A percentile compares a stretch with the other conserved stretches of the same genome.
These are phyloP conservation scores for Ptychoptera albimana DNA, from an alignment of 2,888 invertebrate species.

Conservation along the genomic window DNA sequence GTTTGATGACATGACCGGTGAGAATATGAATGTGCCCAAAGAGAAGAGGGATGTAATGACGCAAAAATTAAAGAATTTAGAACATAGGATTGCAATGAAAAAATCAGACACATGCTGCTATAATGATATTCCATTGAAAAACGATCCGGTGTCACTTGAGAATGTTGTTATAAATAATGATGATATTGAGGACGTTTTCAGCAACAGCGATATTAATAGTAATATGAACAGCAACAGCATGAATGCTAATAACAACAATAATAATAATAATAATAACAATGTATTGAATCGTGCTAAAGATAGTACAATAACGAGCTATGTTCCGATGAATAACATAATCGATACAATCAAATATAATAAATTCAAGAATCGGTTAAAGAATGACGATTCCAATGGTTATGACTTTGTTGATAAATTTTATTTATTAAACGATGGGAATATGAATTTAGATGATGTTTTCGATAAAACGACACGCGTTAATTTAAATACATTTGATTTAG, in stretches of 20 bases:
- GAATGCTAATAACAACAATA: no score
- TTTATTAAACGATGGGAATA: constrained; percentile 12
- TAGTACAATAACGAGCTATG: no score
- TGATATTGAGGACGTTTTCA: not conserved
- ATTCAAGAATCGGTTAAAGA: not conserved
- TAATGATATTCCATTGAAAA: not conserved
- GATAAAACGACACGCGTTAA: constrained; percentile 2
- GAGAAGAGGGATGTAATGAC: constrained; percentile 1
- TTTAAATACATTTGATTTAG: constrained; percentile 9
- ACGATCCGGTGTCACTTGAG: not conserved
- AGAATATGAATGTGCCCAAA: not conserved
- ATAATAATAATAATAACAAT: no score
- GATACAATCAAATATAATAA: not conserved
- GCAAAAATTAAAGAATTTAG: constrained; percentile 1
- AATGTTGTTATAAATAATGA: not conserved
- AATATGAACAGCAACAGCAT: no score
- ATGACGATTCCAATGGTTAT: constrained; percentile 6
- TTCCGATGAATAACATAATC: no score
- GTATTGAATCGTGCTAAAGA: no score
- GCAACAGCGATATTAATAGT: not conserved
- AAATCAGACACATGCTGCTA: not conserved
- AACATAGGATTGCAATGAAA: constrained; percentile 3
- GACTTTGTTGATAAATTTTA: constrained; percentile 13
- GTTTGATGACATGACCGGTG: not conserved
- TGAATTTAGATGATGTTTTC: not conserved